Evolutionary conservation across 2,888 invertebrate genomes (phyloP).

Genomic region (Pheosia tremula): DNA sequence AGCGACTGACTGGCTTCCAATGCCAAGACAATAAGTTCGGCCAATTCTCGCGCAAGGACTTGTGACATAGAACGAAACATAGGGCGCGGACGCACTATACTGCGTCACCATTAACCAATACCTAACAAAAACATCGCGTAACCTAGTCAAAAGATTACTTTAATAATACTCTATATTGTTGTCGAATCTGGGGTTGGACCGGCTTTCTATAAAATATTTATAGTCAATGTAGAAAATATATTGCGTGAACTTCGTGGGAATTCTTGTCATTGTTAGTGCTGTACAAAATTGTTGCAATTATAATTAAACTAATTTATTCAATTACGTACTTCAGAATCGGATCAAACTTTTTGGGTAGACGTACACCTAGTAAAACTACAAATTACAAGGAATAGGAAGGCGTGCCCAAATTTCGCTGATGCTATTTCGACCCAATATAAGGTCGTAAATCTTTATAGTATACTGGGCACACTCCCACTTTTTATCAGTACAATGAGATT

Average conservation of each 20-base stretch:
- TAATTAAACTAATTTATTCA: neutral
- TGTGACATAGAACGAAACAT: conserved; percentile 59
- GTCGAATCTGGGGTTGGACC: neutral
- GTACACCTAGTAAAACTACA: too few species aligned
- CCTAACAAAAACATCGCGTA: conserved; percentile 16
- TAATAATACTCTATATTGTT: neutral
- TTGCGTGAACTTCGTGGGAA: conserved; percentile 1
- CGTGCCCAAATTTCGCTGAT: too few species aligned
- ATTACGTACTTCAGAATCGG: neutral
- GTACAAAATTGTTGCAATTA: neutral
- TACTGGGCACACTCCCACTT: too few species aligned
- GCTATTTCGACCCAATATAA: too few species aligned
- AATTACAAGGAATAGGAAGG: too few species aligned
- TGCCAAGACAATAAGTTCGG: conserved; percentile 48
- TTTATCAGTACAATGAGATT: too few species aligned
- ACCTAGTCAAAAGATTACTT: conserved; percentile 12
- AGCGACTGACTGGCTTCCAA: conserved; percentile 53
- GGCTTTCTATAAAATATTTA: neutral
- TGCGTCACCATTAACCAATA: conserved; percentile 14
- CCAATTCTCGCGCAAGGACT: conserved; percentile 60
- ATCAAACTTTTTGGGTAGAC: too few species aligned
- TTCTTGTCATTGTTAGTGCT: neutral
- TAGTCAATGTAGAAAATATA: neutral
- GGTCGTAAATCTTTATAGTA: too few species aligned
- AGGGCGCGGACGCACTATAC: conserved; percentile 34